Evolutionary conservation across 2,113 vertebrate genomes (phyloP).

Genomic region (Indicator indicator): DNA sequence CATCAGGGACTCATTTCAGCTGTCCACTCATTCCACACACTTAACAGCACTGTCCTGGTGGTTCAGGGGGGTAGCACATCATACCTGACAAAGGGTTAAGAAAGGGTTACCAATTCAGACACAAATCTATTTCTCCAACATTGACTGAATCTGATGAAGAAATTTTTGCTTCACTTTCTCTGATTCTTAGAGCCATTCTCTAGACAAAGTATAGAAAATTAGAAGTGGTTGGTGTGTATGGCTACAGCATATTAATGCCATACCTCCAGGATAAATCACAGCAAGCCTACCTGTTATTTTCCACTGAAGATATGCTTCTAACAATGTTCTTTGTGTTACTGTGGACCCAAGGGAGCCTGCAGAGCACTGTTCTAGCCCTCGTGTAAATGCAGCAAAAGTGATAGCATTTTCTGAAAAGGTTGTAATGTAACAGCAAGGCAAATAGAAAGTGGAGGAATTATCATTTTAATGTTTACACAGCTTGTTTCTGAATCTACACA

Average conservation of each 20-base stretch:
- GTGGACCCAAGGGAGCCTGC: background rate
- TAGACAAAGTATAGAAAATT: background rate
- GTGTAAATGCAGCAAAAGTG: background rate
- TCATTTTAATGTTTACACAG: background rate
- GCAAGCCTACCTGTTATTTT: background rate
- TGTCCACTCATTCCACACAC: background rate
- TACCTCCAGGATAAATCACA: background rate
- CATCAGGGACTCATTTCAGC: background rate
- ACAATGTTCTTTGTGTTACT: background rate
- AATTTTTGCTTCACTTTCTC: background rate
- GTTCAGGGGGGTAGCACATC: background rate
- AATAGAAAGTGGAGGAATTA: background rate
- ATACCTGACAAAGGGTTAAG: rapidly evolving
- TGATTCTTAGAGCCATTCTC: background rate
- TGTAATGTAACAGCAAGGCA: background rate
- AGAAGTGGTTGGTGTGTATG: background rate
- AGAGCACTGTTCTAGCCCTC: background rate
- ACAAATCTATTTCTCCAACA: background rate
- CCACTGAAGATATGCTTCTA: background rate
- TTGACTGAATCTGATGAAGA: background rate
- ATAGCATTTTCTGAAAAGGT: background rate
- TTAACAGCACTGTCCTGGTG: background rate
- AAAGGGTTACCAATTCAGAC: background rate
- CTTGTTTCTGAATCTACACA: background rate
- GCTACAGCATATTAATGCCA: background rate